Conservation (phyloP, 2,888 invertebrate genomes). For the Diogma glabrata region DNA sequence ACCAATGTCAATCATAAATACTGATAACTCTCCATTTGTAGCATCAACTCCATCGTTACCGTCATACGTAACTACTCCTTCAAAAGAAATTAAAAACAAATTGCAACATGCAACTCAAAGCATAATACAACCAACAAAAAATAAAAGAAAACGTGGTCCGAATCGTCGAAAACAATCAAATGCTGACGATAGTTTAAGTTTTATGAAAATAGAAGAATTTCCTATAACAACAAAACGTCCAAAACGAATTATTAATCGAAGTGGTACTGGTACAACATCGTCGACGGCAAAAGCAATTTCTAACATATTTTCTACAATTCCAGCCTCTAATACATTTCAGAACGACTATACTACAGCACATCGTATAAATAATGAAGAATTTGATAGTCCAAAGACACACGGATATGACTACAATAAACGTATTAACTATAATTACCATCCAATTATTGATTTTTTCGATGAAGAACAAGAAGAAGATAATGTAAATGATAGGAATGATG, state of each 20-base stretch:
- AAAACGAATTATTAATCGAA: slow-evolving; percentile 12
- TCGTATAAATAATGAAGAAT: slow-evolving; percentile 20
- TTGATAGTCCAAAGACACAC: slow-evolving; percentile 15
- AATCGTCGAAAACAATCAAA: not conserved
- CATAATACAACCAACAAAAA: slow-evolving; percentile 26
- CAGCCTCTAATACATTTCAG: not conserved
- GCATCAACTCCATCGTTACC: not conserved
- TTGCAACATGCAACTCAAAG: slow-evolving; percentile 14
- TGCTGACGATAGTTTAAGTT: not conserved
- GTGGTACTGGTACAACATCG: not conserved
- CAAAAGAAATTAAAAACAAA: not conserved
- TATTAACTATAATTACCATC: slow-evolving; percentile 72
- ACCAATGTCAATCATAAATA: too few species aligned
- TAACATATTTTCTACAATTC: not conserved
- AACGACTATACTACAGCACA: slow-evolving; percentile 11
- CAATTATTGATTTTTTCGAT: slow-evolving; percentile 69
- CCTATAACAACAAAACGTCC: not conserved
- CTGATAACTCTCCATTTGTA: not conserved
- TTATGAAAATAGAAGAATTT: not conserved
- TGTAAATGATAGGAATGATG: slow-evolving; percentile 3
- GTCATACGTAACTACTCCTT: not conserved
- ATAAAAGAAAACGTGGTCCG: slow-evolving; percentile 9
- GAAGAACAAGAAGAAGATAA: slow-evolving; percentile 22
- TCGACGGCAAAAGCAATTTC: slow-evolving; percentile 1
- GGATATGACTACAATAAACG: slow-evolving; percentile 34